Percentiles rank a stretch among this genome's conserved stretches.
Evolutionary conservation across 2,113 vertebrate species (phyloP).

Genomic region (Clupea harengus): DNA sequence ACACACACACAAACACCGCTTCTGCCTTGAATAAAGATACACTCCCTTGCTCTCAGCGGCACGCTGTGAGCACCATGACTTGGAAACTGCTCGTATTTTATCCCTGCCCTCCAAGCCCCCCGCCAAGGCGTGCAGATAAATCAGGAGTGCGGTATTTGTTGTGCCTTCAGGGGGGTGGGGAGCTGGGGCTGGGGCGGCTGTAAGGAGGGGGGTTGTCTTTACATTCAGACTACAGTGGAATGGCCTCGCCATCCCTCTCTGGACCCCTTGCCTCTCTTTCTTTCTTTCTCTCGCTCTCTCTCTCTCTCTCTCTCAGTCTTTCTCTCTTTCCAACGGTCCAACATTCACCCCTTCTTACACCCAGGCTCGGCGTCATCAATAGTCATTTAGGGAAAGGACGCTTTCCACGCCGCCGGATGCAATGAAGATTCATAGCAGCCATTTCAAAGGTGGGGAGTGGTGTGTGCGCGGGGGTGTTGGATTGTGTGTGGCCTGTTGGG

Average conservation of each 20-base stretch:
- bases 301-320: conserved; percentile 27
- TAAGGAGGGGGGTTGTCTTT: conserved; percentile 18
- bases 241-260: conserved; percentile 23
- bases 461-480: not conserved
- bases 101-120: not conserved
- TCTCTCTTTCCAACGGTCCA: conserved; percentile 35
- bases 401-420: conserved; percentile 67
- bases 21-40: not conserved
- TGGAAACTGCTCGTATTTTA: not conserved
- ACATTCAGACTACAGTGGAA: conserved; percentile 42
- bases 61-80: not conserved
- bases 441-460: conserved; percentile 55
- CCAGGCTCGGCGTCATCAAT: conserved; percentile 70
- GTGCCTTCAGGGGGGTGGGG: conserved; percentile 15
- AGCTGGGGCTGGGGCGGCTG: not conserved
- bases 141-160: conserved; percentile 28
- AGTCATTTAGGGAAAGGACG: conserved; percentile 69
- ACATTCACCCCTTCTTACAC: conserved; percentile 64
- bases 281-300: conserved; percentile 16
- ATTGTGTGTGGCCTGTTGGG: not conserved
- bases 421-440: conserved; percentile 77
- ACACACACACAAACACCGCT: not conserved
- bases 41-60: not conserved
- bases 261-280: not conserved
- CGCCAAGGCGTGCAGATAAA: conserved; percentile 31